These are phyloP conservation scores for Sylvietta virens DNA, from an alignment of 2,113 vertebrate genomes.

Conservation along the genomic window DNA sequence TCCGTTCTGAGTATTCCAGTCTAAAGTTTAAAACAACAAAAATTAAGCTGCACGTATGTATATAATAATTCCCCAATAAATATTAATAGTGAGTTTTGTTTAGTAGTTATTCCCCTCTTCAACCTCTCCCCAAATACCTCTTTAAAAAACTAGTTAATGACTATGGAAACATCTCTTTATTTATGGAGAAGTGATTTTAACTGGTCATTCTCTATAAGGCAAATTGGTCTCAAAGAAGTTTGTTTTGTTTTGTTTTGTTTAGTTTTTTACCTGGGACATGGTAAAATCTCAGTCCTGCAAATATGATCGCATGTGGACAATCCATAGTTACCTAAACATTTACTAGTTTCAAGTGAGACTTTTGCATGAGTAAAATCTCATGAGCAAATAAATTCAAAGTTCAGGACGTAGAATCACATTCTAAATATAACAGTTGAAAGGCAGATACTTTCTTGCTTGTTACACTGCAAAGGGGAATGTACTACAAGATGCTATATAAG, in stretches of 20 bases:
- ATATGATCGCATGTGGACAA: not conserved
- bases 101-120: not conserved
- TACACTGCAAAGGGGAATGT: not conserved
- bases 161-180: not conserved
- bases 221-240: not conserved
- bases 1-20: not conserved
- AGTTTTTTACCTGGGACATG: not conserved
- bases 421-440: not conserved
- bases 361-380: not conserved
- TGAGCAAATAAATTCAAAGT: not conserved
- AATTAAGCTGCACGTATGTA: not conserved
- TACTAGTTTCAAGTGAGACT: not conserved
- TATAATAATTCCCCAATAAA: not conserved
- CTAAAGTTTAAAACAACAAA: not conserved
- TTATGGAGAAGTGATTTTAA: not conserved
- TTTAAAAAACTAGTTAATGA: rapidly evolving
- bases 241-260: not conserved
- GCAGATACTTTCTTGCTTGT: not conserved
- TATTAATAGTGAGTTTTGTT: not conserved
- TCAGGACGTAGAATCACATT: not conserved
- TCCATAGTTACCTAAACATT: not conserved
- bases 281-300: not conserved
- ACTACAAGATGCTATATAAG: not conserved
- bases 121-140: not conserved
- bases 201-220: not conserved